These are phyloP conservation scores for Periplaneta americana DNA, from an alignment of 1,140 invertebrate species.

Conservation along the genomic window DNA sequence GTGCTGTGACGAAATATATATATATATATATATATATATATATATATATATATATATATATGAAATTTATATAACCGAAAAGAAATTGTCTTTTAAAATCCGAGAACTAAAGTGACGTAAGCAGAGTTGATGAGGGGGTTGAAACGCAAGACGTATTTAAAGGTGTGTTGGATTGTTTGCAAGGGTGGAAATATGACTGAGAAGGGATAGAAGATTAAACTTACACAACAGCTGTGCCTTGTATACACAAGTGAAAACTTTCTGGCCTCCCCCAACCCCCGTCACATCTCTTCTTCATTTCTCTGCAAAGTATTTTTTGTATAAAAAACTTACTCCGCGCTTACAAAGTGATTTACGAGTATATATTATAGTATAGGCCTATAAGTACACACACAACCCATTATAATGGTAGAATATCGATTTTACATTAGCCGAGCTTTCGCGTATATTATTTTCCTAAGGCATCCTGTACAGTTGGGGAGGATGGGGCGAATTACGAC, in stretches of 20 bases:
- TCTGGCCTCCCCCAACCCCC: not conserved
- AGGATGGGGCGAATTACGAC: not conserved
- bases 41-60: too few species aligned
- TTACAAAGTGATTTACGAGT: slow-evolving; percentile 2
- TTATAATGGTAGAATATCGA: slow-evolving; percentile 10
- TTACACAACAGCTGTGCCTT: not conserved
- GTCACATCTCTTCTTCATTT: not conserved
- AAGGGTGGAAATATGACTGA: not conserved
- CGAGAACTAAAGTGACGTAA: too few species aligned
- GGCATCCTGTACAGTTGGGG: not conserved
- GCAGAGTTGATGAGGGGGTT: not conserved
- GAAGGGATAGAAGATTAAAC: not conserved
- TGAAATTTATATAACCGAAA: too few species aligned
- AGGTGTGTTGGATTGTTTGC: not conserved
- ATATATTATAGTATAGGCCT: slow-evolving; percentile 1
- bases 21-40: too few species aligned
- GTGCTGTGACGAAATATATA: too few species aligned
- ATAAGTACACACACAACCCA: slow-evolving; percentile 2
- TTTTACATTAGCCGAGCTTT: slow-evolving; percentile 11
- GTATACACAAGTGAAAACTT: slow-evolving; percentile 5
- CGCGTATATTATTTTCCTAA: slow-evolving; percentile 3
- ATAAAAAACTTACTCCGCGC: not conserved
- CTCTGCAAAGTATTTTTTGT: not conserved
- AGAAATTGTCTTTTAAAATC: too few species aligned
- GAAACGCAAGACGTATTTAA: not conserved